Conservation (phyloP, 2,797 vertebrate genomes). For the Xenopus petersii region DNA sequence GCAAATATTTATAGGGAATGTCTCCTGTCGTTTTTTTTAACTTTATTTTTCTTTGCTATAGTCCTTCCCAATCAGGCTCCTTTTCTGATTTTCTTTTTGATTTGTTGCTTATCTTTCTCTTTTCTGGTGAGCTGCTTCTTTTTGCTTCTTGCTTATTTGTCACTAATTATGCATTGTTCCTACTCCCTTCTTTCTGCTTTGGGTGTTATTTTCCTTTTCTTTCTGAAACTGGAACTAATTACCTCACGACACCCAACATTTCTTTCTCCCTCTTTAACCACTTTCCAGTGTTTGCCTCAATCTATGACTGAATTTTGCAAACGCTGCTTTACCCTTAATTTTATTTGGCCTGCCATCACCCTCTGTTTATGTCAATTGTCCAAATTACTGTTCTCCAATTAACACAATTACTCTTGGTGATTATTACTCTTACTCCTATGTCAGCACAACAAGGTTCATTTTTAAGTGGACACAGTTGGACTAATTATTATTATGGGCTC, state of each 20-base stretch:
- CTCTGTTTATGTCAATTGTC: slow-evolving; percentile 12
- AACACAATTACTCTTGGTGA: slow-evolving; percentile 15
- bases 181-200: not conserved
- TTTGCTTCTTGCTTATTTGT: too few relatives aligned
- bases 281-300: not conserved
- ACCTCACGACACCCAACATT: not conserved
- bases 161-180: too few relatives aligned
- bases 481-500: not conserved
- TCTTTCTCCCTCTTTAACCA: not conserved
- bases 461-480: not conserved
- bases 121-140: too few relatives aligned
- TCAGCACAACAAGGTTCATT: not conserved
- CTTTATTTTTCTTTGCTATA: slow-evolving; percentile 9
- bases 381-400: not conserved
- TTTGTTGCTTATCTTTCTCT: not conserved
- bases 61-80: slow-evolving; percentile 9
- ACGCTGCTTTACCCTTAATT: not conserved
- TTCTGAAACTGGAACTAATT: not conserved
- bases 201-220: not conserved
- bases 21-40: slow-evolving; percentile 12
- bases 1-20: slow-evolving; percentile 19
- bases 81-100: not conserved
- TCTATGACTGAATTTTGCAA: not conserved
- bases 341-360: not conserved
- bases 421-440: too few relatives aligned